Evolutionary conservation across 2,888 invertebrate species (phyloP).

Genomic region (Tholera decimalis): DNA sequence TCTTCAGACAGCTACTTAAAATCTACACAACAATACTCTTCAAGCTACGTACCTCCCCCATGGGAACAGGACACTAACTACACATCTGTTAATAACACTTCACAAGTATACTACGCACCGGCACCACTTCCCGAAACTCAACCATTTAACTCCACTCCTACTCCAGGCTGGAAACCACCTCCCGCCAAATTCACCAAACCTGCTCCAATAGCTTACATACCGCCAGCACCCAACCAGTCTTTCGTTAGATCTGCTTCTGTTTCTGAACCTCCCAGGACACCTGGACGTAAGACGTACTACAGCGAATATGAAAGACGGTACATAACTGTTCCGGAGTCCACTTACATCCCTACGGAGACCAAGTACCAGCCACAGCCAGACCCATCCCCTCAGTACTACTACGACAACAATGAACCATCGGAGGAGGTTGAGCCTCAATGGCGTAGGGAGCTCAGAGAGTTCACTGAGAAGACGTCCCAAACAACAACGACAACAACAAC

Average conservation of each 20-base stretch:
- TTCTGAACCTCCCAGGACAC: slow-evolving; percentile 75
- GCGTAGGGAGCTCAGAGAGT: slow-evolving; percentile 88
- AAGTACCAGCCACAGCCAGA: slow-evolving; percentile 87
- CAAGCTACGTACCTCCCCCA: slow-evolving; percentile 87
- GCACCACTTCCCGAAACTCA: slow-evolving; percentile 70
- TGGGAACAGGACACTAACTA: slow-evolving; percentile 88
- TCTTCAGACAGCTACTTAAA: slow-evolving; percentile 80
- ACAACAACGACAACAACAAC: slow-evolving; percentile 76
- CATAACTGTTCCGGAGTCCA: slow-evolving; percentile 87
- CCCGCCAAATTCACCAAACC: slow-evolving; percentile 81
- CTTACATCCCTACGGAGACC: slow-evolving; percentile 84
- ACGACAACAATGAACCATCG: slow-evolving; percentile 84
- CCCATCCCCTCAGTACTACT: slow-evolving; percentile 87
- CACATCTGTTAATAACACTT: slow-evolving; percentile 73
- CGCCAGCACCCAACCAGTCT: slow-evolving; percentile 88
- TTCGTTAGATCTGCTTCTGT: slow-evolving; percentile 81
- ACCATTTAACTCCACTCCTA: slow-evolving; percentile 66
- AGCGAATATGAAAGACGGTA: slow-evolving; percentile 89
- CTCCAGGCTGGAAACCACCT: slow-evolving; percentile 79
- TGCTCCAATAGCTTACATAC: slow-evolving; percentile 84
- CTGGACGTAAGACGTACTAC: slow-evolving; percentile 88
- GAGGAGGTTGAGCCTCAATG: slow-evolving; percentile 86
- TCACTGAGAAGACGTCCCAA: slow-evolving; percentile 85
- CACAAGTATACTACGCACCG: slow-evolving; percentile 80
- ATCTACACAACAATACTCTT: slow-evolving; percentile 80